Evolutionary conservation across 2,888 invertebrate genomes (phyloP).

Genomic region (Thymelicus sylvestris): DNA sequence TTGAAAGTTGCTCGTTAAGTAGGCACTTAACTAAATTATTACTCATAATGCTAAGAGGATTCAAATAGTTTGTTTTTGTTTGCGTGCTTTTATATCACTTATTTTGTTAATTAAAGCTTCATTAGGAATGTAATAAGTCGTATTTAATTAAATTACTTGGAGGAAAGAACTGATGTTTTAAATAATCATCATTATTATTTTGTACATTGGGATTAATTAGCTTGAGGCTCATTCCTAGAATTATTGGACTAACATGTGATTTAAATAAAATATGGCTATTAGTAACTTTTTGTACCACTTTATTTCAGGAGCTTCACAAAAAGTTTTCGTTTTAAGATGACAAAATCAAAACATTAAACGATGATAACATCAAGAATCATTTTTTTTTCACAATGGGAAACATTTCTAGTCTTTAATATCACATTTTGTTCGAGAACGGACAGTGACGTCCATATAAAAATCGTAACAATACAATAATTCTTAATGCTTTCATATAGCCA

Average conservation of each 20-base stretch:
- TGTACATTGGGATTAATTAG: too few species aligned
- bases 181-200: too few species aligned
- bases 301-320: constrained; percentile 82
- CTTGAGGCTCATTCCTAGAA: too few species aligned
- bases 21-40: too few species aligned
- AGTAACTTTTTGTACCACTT: constrained; percentile 57
- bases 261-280: not conserved
- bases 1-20: too few species aligned
- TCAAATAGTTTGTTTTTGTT: too few species aligned
- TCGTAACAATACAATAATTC: constrained; percentile 81
- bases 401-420: constrained; percentile 82
- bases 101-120: too few species aligned
- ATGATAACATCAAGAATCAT: constrained; percentile 85
- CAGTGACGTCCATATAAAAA: constrained; percentile 83
- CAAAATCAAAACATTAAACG: constrained; percentile 68
- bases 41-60: too few species aligned
- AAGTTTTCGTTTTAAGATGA: constrained; percentile 78
- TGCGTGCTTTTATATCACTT: not conserved
- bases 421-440: constrained; percentile 81
- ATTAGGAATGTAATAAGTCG: too few species aligned
- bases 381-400: constrained; percentile 70
- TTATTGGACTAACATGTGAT: not conserved
- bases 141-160: too few species aligned
- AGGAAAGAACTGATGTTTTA: too few species aligned
- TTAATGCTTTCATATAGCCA: constrained; percentile 82